Percentiles rank a stretch among this genome's conserved stretches.
These are phyloP conservation scores for Prenolepis imparis DNA, from an alignment of 2,888 invertebrate species.

Conservation along the genomic window DNA sequence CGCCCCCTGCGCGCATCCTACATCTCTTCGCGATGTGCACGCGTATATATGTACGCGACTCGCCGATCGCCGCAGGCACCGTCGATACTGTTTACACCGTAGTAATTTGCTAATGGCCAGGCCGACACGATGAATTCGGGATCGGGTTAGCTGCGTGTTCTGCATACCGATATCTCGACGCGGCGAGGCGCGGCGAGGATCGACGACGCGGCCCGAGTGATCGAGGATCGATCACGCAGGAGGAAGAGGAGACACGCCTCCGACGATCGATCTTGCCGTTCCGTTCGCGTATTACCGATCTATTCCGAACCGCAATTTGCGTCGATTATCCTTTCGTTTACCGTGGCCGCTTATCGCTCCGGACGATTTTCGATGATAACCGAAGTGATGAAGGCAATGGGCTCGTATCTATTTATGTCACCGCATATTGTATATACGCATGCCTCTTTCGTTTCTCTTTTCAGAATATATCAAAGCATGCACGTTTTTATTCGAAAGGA, in stretches of 20 bases:
- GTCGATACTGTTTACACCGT: constrained; percentile 84
- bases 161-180: constrained; percentile 71
- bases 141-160: constrained; percentile 76
- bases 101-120: constrained; percentile 84
- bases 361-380: constrained; percentile 38
- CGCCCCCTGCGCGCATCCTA: constrained; percentile 32
- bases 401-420: constrained; percentile 32
- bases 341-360: constrained; percentile 47
- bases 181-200: constrained; percentile 28
- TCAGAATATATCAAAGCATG: not conserved
- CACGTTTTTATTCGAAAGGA: not conserved
- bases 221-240: constrained; percentile 66
- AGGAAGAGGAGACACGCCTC: constrained; percentile 53
- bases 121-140: constrained; percentile 76
- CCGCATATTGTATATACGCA: not conserved
- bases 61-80: constrained; percentile 66
- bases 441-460: not conserved
- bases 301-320: constrained; percentile 49
- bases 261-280: constrained; percentile 52
- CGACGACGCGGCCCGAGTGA: constrained; percentile 63
- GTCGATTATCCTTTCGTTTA: constrained; percentile 55
- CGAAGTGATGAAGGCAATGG: constrained; percentile 41
- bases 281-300: constrained; percentile 52
- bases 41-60: constrained; percentile 63
- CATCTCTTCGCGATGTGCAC: constrained; percentile 50